phyloP scores from a whole-genome alignment of 2,888 invertebrate species.

The Pammene aurita region DNA sequence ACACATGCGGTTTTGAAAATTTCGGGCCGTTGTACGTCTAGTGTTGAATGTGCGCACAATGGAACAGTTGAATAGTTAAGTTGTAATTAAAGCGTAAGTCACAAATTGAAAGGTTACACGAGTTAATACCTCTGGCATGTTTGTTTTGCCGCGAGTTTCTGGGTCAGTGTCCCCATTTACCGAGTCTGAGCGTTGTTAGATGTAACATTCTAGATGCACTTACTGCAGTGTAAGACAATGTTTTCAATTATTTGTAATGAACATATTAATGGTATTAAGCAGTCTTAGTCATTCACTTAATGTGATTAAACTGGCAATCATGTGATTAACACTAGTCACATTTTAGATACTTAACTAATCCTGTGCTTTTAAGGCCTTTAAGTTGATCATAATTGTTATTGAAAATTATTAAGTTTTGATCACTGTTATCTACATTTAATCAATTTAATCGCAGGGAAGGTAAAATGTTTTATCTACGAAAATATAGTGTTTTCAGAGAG shows the following conservation, averaged over 20 bases:
- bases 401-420: conserved; percentile 14
- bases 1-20: conserved; percentile 6
- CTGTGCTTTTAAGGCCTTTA: conserved; percentile 13
- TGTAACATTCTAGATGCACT: not conserved
- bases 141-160: not conserved
- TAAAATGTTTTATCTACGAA: not conserved
- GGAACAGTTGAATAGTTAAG: too few relatives aligned
- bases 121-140: not conserved
- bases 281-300: not conserved
- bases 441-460: conserved; percentile 12
- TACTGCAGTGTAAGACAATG: not conserved
- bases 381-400: conserved; percentile 9
- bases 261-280: conserved; percentile 4
- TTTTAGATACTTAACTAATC: conserved; percentile 21
- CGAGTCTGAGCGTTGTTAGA: not conserved
- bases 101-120: conserved; percentile 7
- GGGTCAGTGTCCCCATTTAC: not conserved
- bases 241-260: conserved; percentile 7
- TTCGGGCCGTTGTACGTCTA: conserved; percentile 1
- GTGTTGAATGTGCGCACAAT: conserved; percentile 18
- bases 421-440: conserved; percentile 1
- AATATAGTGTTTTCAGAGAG: not conserved
- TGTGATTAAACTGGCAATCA: conserved; percentile 15
- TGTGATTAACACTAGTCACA: conserved; percentile 37
- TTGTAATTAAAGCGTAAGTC: conserved; percentile 4